These are phyloP conservation scores for Aproaerema taeniolella DNA, from an alignment of 2,888 invertebrate genomes.

Conservation along the genomic window DNA sequence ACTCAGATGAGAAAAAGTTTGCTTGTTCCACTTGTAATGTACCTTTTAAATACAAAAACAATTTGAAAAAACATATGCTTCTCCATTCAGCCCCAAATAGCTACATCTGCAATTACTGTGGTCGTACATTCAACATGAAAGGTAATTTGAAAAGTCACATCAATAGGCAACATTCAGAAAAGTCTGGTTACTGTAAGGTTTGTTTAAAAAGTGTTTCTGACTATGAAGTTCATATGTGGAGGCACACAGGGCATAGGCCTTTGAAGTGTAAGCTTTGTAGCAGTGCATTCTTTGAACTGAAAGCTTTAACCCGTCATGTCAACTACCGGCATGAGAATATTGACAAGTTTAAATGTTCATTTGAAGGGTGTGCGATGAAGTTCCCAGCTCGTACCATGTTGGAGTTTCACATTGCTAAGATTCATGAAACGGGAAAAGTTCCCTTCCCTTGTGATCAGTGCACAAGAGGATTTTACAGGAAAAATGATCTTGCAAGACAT, in stretches of 20 bases:
- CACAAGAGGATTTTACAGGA: slow-evolving; percentile 58
- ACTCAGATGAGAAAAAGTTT: slow-evolving; percentile 47
- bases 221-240: slow-evolving; percentile 72
- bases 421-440: slow-evolving; percentile 45
- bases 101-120: slow-evolving; percentile 58
- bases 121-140: slow-evolving; percentile 57
- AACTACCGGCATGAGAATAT: slow-evolving; percentile 53
- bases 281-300: slow-evolving; percentile 48
- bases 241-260: slow-evolving; percentile 70
- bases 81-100: slow-evolving; percentile 43
- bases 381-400: slow-evolving; percentile 60
- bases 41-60: slow-evolving; percentile 66
- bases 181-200: slow-evolving; percentile 68
- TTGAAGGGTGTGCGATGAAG: slow-evolving; percentile 41
- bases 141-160: slow-evolving; percentile 73
- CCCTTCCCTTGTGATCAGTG: slow-evolving; percentile 57
- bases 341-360: slow-evolving; percentile 48
- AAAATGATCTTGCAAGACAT: slow-evolving; percentile 60
- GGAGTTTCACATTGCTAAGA: slow-evolving; percentile 51
- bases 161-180: slow-evolving; percentile 68
- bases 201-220: slow-evolving; percentile 73
- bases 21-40: slow-evolving; percentile 57
- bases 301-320: slow-evolving; percentile 52
- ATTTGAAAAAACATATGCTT: slow-evolving; percentile 67
- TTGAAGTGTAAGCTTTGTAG: slow-evolving; percentile 57